These are phyloP conservation scores for Labia minor DNA, from an alignment of 2,888 invertebrate species.

Conservation along the genomic window DNA sequence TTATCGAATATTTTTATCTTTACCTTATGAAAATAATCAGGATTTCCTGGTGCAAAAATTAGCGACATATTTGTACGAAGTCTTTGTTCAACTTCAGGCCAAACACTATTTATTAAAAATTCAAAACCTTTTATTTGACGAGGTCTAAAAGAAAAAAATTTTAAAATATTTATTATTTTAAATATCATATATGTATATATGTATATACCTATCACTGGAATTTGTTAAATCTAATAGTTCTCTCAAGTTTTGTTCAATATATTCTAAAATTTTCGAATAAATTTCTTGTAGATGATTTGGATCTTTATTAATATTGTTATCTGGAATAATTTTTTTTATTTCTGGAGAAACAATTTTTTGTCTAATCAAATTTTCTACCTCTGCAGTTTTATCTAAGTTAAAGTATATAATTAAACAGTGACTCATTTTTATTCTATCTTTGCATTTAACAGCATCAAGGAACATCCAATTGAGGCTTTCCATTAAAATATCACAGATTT, in stretches of 20 bases:
- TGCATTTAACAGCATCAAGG: constrained; percentile 36
- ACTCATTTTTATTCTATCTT: constrained; percentile 39
- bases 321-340: constrained; percentile 59
- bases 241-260: constrained; percentile 58
- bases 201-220: constrained; percentile 34
- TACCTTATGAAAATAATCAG: constrained; percentile 67
- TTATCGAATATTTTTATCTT: constrained; percentile 23
- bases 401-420: constrained; percentile 50
- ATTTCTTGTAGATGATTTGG: constrained; percentile 57
- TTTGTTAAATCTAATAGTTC: constrained; percentile 35
- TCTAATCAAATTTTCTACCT: constrained; percentile 61
- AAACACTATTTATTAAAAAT: constrained; percentile 74
- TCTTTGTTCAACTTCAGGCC: constrained; percentile 74
- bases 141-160: constrained; percentile 28
- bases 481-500: constrained; percentile 23
- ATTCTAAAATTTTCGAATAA: constrained; percentile 56
- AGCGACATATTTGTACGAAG: constrained; percentile 68
- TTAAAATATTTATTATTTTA: not conserved
- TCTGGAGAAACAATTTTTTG: constrained; percentile 56
- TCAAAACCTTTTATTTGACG: constrained; percentile 51
- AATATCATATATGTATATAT: too few species aligned
- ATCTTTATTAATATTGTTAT: constrained; percentile 49
- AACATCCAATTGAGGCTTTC: constrained; percentile 34
- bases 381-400: constrained; percentile 53
- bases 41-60: constrained; percentile 87